Base-by-base conservation (phyloP, 2,797 vertebrate genomes). In the Oreonectes daqikongensis region DNA sequence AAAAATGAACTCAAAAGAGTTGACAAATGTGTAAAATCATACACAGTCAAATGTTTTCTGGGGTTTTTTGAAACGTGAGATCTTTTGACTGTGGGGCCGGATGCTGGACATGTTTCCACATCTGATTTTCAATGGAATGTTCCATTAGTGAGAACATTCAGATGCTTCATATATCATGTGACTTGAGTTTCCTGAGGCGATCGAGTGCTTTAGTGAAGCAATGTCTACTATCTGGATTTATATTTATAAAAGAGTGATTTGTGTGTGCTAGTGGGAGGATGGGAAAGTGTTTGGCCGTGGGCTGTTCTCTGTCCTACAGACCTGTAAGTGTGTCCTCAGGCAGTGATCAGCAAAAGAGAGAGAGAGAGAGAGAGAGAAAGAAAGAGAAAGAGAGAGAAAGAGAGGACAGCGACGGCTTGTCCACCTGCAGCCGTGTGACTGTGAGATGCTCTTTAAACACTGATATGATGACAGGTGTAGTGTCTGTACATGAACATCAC, bases 271-370 rank as follows among this genome's bases (percentile, higher is more conserved):
- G 53, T 67, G 42, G 81, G 78, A 74, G 72, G 78, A 80, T 65
- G 70, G 72, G 66, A 73, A 87, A 85, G 85, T 75, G 40, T 81
- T 82, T 82, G 71, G 71, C 81, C 60, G 60, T 38, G 18, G 78
- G 83, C 59, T 17, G 15, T 32, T 64, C 75, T 72, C 70, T 52
- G 78, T 82, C 79, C 46, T 32, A 81, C 79, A 82, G 64, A 73
- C 77, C 79, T 78, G 38, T 79, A 77, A 77, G 69, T 69, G 75
- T 78, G 73, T 83, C 78, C 73, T 81, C 57, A 5, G 75, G 80
- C 79, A 67, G 65, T 61, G 79, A 76, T 73, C 64, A 72, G 48
- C 40, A 11, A 40, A 77, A 70, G 79, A 65, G 72, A 74, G 83
- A 85, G 83, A 84, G 84, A 75, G 75, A 80, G 42, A 68, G 38